Percentiles rank a stretch among this genome's conserved stretches.
Conservation (phyloP, 2,888 invertebrate genomes). For the Rugalucina vietnamica region DNA sequence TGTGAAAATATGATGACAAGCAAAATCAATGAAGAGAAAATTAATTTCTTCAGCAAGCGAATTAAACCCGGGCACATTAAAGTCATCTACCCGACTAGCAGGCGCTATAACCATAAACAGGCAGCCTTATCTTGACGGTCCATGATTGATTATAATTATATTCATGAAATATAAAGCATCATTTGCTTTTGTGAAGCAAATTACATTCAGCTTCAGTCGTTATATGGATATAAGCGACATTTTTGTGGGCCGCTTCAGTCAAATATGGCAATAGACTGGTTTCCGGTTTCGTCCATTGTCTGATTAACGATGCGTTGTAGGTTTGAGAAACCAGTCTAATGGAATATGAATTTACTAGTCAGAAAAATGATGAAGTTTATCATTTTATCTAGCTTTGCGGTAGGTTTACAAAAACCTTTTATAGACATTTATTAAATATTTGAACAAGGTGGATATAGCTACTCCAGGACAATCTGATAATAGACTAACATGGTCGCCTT, state of each 20-base stretch:
- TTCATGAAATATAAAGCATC: slow-evolving; percentile 60
- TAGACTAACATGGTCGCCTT: background rate
- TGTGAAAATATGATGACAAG: slow-evolving; percentile 12
- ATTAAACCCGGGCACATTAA: slow-evolving; percentile 12
- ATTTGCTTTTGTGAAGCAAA: slow-evolving; percentile 51
- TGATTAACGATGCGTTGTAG: background rate
- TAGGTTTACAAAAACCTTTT: slow-evolving; percentile 40
- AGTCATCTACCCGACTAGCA: slow-evolving; percentile 35
- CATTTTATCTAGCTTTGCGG: slow-evolving; percentile 30
- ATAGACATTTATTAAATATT: slow-evolving; percentile 24
- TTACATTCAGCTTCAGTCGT: slow-evolving; percentile 43
- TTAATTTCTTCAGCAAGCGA: slow-evolving; percentile 16
- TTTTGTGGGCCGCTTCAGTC: slow-evolving; percentile 1
- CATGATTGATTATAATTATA: slow-evolving; percentile 60
- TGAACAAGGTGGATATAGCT: background rate
- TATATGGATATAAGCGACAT: background rate
- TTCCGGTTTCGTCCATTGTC: background rate
- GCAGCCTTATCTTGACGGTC: slow-evolving; percentile 52
- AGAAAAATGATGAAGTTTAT: slow-evolving; percentile 4
- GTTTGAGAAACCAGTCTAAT: background rate
- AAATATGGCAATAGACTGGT: background rate
- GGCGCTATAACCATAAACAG: slow-evolving; percentile 49
- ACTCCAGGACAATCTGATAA: slow-evolving; percentile 10
- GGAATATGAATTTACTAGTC: background rate
- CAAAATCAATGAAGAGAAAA: slow-evolving; percentile 13